Evolutionary conservation across 2,113 vertebrate genomes (phyloP), one percentile per base, ranked within the genome.

Genomic region (Salvator merianae): DNA sequence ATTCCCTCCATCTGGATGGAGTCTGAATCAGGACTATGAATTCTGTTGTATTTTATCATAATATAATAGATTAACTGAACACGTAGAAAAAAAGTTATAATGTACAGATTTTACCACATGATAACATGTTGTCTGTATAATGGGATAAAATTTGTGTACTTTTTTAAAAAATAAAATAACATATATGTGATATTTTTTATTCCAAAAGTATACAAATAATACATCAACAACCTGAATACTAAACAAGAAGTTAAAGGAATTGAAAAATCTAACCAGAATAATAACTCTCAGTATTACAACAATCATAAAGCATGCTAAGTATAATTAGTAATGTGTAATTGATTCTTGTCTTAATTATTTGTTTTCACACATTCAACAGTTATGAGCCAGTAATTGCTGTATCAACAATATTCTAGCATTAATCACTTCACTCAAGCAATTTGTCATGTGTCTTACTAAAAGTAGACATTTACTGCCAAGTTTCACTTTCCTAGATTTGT

Each of bases 51-150:
- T 88, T 91, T 89, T 78, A 78, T 80, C 47, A 53, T 76, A 80
- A 63, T 40, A 62, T 0, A 0, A 2, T 26, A 73, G 10, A 78
- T 20, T 79, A 55, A 77, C 70, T 62, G 47, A 43, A 70, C 55
- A 73, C 59, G 80, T 85, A 84, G n/a, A 86, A 90, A 88, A 30
- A 50, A 84, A 34, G 16, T 87, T 79, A 28, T 83, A 9, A 7
- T 88, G 84, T 63, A 65, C 77, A 53, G 4, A 5, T 16, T 34
- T 13, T 90, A 79, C 47, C 7, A 34, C 63, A 62, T 22, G 87
- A 86, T 90, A 84, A 24, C 84, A 40, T 22, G 63, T 69, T 43
- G 40, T 38, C 20, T 32, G 63, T 4, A 72, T 74, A 74, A 77
- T 77, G 13, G 4, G 26, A 43, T 3, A 81, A 63, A 74, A 74